Base-by-base conservation (phyloP, 2,888 invertebrate species). In the Corbicula japonica region DNA sequence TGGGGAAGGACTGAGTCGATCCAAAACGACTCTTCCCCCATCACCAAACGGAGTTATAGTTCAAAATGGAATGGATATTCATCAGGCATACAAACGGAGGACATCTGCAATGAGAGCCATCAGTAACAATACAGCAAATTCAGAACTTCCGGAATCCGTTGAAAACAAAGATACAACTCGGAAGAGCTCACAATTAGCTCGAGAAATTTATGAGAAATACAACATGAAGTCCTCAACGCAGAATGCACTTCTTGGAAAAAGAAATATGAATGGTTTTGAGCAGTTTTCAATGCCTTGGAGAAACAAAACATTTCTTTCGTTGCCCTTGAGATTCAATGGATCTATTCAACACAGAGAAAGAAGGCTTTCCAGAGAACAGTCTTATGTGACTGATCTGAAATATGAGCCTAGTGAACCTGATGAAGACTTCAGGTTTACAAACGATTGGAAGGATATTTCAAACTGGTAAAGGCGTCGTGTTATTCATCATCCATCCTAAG, bases 131-230 rank as follows among this genome's bases (percentile, higher is more conserved):
- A 46, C 32, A 15, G 21, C 30, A 4, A 68, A 72, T 23, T 28
- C 35, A 0, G 75, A 75, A 41, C 26, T 63, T 15, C 32, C 30
- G 21, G 65, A 68, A n/a, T 28, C 50, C 0, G 21, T 2, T 2
- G 68, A 66, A 15, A 48, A 18, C 26, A 75, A 61, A 50, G 76
- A 72, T 21, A 60, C 34, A 2, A 76, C 72, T 18, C 50, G 76
- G 21, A 72, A 62, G 18, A 83, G 83, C 46, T 73, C 83, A 12
- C 66, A 66, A 68, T 35, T 73, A n/a, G 83, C 83, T n/a, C 68
- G 76, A n/a, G 83, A 83, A 61, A 76, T 83, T 18, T 83, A 79
- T 44, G 83, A 83, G 56, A 83, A 79, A 50, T 83, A 83, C 58
- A 83, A 83, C 61, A 76, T 83, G 76, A 79, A 83, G 66, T 79